Evolutionary conservation across 2,113 vertebrate species (phyloP), one percentile per base, ranked within the genome.

Genomic region (Sisor rabdophorus): DNA sequence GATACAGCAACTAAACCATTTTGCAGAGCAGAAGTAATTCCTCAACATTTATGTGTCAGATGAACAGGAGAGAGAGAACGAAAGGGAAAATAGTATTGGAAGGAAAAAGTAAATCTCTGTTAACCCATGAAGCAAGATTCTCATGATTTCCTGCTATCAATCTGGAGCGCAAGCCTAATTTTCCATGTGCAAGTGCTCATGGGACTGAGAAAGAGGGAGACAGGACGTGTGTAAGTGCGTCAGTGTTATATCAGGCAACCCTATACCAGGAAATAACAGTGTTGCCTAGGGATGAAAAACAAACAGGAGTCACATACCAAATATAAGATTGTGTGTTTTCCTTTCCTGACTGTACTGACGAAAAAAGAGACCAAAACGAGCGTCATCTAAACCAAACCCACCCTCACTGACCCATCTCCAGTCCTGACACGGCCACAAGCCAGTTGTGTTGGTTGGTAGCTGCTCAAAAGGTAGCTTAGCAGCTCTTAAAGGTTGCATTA

Each of bases 201-300:
- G 59, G 11, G 64, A 55, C 47, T 4, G 30, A 36, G 48, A 15
- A 4, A 15, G 6, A 40, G 69, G n/a, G 16, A 13, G 69, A 40
- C 30, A 13, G 54, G 47, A 73, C 58, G 65, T 58, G 24, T 52
- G 73, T 36, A 52, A 81, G 63, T 80, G 67, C 78, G 80, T 85
- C 80, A 85, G 58, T 74, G 54, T 70, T 72, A 76, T 79, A 83
- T 80, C 81, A 85, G 74, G 48, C 68, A 77, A 58, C 53, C 79
- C 56, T 73, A 68, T 4, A 85, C 75, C 80, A 82, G 86, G 86
- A 87, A 86, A 82, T 84, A 83, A 82, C 79, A 84, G 64, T 68
- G 81, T 85, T 86, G 82, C 86, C 83, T 83, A 84, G 82, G 80
- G 79, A 84, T 81, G 63, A 55, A 82, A 84, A 86, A 81, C 86